Evolutionary conservation across 2,797 vertebrate species (phyloP), one percentile per base, ranked within the genome.

Genomic region (Mus minutoides): DNA sequence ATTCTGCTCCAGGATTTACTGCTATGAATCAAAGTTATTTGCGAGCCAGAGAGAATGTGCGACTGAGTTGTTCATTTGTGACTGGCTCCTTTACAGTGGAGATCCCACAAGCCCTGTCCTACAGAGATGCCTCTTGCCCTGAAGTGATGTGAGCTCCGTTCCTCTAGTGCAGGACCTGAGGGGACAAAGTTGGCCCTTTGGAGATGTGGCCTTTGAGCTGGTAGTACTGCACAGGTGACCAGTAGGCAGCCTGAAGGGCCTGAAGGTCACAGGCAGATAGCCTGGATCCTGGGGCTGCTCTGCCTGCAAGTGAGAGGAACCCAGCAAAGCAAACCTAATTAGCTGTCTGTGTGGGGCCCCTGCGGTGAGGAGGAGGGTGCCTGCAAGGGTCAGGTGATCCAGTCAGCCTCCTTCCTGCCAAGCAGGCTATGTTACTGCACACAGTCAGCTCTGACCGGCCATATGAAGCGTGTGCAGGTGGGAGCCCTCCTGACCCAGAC

Each of bases 401-500:
- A 16, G 2, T 73, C 69, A 10, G 14, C 46, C 62, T 79, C 86
- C 58, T 34, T 96, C 88, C 88, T 58, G 83, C 64, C 79, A 91
- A 78, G 64, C 46, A 13, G 22, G 49, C 80, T 91, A 85, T 91
- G 91, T 95, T 91, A 94, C 46, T 52, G 75, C 56, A 95, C 79
- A 84, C 9, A n/a, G 71, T 92, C 34, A 76, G 82, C n/a, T 75
- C 62, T 40, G 78, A 91, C 56, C 52, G 54, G 34, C 16, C 8
- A 6, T 79, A 14, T 31, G 75, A 87, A 91, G n/a, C 75, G 87
- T 83, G 91, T 71, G 16, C 14, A 0, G 62, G 26, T 17, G 16
- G 22, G 78, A 43, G 73, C 29, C 16, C 43, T 14, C 46, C 16
- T 1, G 1, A 46, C 52, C 16, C 49, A 40, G 9, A n/a, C 24